Base-by-base conservation (phyloP, 23 tunicate species). In the Diplosoma virens region DNA sequence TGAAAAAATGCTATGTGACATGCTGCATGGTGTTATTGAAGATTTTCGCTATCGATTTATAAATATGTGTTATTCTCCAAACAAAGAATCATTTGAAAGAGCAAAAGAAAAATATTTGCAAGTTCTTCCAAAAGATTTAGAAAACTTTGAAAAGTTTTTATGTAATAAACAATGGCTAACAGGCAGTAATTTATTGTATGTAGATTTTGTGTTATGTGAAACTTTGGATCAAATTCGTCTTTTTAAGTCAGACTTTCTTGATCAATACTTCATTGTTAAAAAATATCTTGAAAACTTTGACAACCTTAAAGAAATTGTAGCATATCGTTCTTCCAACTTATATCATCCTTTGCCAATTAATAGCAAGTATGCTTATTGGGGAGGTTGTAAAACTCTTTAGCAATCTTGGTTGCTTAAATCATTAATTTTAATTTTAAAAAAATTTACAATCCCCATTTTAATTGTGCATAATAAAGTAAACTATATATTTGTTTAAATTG, bases 191-290 rank as follows among this genome's bases (percentile, higher is more conserved):
- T 33, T 91, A 3, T 55, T 81, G 5, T 85, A 61, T 59, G 97
- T 85, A 24, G 97, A 91, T 35, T 91, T 91, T 85, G 81, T 73
- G 7, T 83, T 95, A 24, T 84, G 53, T 77, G 99, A 95, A 47
- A 58, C 80, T n/a, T 46, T 95, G 54, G 96, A 84, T 79, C 93
- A 89, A 37, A 81, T 89, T 28, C 73, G 71, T 9, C 47, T 82
- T 35, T 30, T 87, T n/a, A 63, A 37, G 45, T 75, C 82, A 0
- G 70, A 35, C 0, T 66, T 83, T 54, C 35, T 73, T 32, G 68
- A 67, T 2, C 28, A 71, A 7, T 32, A 48, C 66, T 58, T 77
- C 7, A 73, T 58, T 0, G 24, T 89, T 28, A 64, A 60, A 7
- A 23, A 53, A 32, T 89, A 78, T 54, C 25, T 78, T 41, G 52